A percentile compares a stretch with the other conserved stretches of the same genome.
Evolutionary conservation across 2,888 invertebrate genomes (phyloP).

Genomic region (Calephelis perditalis): DNA sequence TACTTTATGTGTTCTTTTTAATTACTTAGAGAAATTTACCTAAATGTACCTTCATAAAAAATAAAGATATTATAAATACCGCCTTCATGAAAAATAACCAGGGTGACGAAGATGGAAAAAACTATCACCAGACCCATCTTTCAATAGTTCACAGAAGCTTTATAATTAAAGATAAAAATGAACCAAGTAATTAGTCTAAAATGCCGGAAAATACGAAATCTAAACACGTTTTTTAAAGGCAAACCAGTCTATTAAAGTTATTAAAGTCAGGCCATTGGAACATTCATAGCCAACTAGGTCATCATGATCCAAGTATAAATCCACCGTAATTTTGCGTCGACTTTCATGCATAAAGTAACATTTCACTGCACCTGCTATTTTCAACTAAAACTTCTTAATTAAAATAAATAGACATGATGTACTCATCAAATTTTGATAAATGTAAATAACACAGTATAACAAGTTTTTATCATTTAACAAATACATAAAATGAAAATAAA

Average conservation of each 20-base stretch:
- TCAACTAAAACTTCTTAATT: background rate
- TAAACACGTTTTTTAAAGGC: slow-evolving; percentile 7
- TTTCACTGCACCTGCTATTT: slow-evolving; percentile 20
- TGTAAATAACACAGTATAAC: too few species aligned
- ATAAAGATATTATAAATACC: too few species aligned
- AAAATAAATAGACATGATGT: background rate
- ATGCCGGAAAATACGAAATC: background rate
- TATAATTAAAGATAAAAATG: background rate
- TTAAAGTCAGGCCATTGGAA: slow-evolving; percentile 20
- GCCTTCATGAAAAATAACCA: too few species aligned
- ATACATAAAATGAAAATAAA: too few species aligned
- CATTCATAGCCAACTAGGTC: slow-evolving; percentile 28
- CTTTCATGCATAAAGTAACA: slow-evolving; percentile 14
- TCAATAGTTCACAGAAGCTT: too few species aligned
- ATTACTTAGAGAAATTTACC: too few species aligned
- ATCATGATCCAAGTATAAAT: slow-evolving; percentile 21
- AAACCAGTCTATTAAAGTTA: slow-evolving; percentile 22
- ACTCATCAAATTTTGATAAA: background rate
- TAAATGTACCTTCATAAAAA: too few species aligned
- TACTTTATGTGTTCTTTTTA: too few species aligned
- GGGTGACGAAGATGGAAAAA: too few species aligned
- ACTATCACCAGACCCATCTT: too few species aligned
- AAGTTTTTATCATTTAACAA: too few species aligned
- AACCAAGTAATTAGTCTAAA: slow-evolving; percentile 1
- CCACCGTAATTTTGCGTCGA: slow-evolving; percentile 18